Conservation (phyloP, 2,888 invertebrate species). For the Euplexia lucipara region DNA sequence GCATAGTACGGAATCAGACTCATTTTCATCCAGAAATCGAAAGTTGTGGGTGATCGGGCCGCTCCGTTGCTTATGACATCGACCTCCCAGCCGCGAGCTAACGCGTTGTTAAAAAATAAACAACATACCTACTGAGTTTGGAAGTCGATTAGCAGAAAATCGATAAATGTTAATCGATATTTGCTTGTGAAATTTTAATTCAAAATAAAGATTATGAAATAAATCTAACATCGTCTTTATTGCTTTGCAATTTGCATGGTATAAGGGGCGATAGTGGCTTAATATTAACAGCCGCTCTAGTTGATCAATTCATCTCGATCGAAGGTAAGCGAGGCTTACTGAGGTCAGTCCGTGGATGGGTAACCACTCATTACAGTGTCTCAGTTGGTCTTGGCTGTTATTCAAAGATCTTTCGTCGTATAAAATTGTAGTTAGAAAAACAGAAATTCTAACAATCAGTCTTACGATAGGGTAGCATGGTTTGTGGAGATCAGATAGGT, state of each 20-base stretch:
- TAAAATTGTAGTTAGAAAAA: too few species aligned
- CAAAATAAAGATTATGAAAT: constrained; percentile 8
- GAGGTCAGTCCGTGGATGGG: too few species aligned
- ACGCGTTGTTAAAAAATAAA: constrained; percentile 15
- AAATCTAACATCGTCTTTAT: constrained; percentile 2
- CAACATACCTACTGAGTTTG: neutral
- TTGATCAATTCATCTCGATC: too few species aligned
- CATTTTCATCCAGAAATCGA: constrained; percentile 85
- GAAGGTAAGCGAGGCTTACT: too few species aligned
- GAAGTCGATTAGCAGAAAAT: constrained; percentile 24
- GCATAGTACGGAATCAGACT: constrained; percentile 69
- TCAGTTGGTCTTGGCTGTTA: too few species aligned
- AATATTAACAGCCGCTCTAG: too few species aligned
- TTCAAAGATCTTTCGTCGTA: too few species aligned
- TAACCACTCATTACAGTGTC: too few species aligned
- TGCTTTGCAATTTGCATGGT: neutral
- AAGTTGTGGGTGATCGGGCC: constrained; percentile 75
- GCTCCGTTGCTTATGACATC: constrained; percentile 69
- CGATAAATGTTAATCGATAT: constrained; percentile 27
- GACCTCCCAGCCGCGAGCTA: neutral
- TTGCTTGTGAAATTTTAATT: constrained; percentile 21
- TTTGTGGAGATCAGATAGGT: too few species aligned
- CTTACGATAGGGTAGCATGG: too few species aligned
- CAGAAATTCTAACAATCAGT: too few species aligned
- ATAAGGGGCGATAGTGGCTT: neutral